Base-by-base conservation (phyloP, 2,888 invertebrate genomes). In the Erpobdella octoculata region DNA sequence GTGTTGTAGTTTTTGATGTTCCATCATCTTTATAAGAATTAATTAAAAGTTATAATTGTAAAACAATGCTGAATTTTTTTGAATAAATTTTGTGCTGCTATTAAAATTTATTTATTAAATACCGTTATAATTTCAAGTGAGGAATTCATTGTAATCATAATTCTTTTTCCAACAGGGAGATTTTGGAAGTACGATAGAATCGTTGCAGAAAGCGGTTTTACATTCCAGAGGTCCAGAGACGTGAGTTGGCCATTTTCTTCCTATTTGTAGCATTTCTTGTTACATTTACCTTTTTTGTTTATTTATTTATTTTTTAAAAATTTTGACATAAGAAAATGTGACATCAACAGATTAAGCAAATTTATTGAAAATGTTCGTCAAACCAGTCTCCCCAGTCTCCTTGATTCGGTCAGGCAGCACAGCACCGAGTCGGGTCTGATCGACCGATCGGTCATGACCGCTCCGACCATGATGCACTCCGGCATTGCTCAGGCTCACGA, bases 401-500 rank as follows among this genome's bases (percentile, higher is more conserved):
- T 94, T 70, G 94, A 95, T 78, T 87, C 91, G 74, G 84, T 94
- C 33, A 86, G 89, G 89, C 76, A 87, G 85, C 79, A 77, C 28
- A 89, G 89, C 78, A 66, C 66, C 9, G 91, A 91, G 78, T 88
- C 89, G 0, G 87, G 87, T 8, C 88, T 89, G 78, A 85, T 91
- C 71, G 93, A 93, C 78, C 86, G 91, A 75, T 88, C 89, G 21
- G 87, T 90, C 0, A 41, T 73, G 37, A 74, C 76, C 0, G 79
- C 80, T 5, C 78, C 80, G 2, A 78, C 91, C 33, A 93, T 93
- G 81, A 93, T 95, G 80, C 93, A 94, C 82, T 90, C 93, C 70
- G 94, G 94, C 73, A 91, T 95, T 81, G 87, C 90, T 18, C 84
- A 89, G 86, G 90, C 91, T 38, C 88, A 91, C 73, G 93, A 93